Evolutionary conservation across 2,797 vertebrate genomes (phyloP).

Genomic region (Urocyon cinereoargenteus): DNA sequence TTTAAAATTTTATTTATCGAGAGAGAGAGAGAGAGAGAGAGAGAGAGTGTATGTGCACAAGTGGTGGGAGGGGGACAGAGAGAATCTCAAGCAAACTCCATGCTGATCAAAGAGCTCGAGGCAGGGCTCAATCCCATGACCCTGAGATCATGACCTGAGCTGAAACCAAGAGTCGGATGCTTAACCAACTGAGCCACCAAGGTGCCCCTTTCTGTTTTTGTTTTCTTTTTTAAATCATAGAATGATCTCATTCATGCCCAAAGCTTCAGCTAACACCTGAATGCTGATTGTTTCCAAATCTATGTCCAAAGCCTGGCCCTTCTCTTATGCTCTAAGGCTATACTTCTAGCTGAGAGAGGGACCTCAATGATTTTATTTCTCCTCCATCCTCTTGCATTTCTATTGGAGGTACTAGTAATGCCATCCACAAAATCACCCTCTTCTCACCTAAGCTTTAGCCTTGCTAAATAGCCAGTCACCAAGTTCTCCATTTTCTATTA

Average conservation of each 20-base stretch:
- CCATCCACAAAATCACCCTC: not conserved
- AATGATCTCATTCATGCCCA: not conserved
- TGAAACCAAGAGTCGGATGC: not conserved
- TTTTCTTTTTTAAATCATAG: not conserved
- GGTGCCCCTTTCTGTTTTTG: accelerated
- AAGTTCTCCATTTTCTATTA: not conserved
- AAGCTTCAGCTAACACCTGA: not conserved
- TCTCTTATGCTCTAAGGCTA: not conserved
- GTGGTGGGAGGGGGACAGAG: not conserved
- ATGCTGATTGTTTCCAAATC: not conserved
- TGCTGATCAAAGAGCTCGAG: accelerated
- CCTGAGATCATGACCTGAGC: not conserved
- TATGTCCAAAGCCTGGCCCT: not conserved
- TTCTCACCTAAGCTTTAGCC: not conserved
- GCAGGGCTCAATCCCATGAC: not conserved
- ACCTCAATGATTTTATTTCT: not conserved
- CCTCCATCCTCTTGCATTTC: not conserved
- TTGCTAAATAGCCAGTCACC: not conserved
- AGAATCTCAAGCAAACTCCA: not conserved
- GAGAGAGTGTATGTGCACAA: not conserved
- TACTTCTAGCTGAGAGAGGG: not conserved
- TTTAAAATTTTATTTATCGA: not conserved
- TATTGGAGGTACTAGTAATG: not conserved
- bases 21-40: not conserved
- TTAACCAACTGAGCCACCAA: not conserved